These are phyloP conservation scores for Tridacna gigas DNA, from an alignment of 2,888 invertebrate genomes.

Conservation along the genomic window DNA sequence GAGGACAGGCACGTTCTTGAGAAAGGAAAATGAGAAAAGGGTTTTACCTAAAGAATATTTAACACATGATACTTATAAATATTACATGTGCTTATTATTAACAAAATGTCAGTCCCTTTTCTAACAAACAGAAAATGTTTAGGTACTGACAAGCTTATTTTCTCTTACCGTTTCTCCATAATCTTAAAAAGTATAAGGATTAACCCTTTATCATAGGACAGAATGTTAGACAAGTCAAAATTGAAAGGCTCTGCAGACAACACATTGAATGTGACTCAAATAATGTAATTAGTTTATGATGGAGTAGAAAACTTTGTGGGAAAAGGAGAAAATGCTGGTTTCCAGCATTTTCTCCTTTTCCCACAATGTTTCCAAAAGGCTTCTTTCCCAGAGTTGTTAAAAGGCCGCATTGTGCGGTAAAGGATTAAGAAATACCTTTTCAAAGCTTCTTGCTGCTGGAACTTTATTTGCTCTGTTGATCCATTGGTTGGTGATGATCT, in stretches of 20 bases:
- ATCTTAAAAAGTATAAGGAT: too few relatives aligned
- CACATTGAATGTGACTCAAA: not conserved
- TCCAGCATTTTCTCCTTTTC: not conserved
- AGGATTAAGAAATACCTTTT: conserved; percentile 83
- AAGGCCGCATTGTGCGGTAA: not conserved
- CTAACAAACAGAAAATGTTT: too few relatives aligned
- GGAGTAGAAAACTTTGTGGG: not conserved
- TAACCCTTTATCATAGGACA: too few relatives aligned
- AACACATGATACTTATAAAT: not conserved
- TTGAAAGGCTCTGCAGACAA: too few relatives aligned
- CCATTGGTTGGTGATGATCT: conserved; percentile 69
- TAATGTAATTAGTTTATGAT: not conserved
- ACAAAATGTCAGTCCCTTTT: too few relatives aligned
- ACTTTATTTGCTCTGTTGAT: conserved; percentile 65
- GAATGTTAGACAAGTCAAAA: too few relatives aligned
- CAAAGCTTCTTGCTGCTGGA: conserved; percentile 85
- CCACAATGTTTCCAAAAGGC: not conserved
- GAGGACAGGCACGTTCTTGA: not conserved
- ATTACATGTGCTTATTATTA: not conserved
- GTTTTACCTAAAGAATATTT: not conserved
- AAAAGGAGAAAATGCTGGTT: not conserved
- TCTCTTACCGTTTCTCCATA: too few relatives aligned
- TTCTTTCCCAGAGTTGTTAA: not conserved
- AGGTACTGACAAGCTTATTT: too few relatives aligned
- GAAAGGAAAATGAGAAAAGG: not conserved